Percentiles rank a stretch among this genome's conserved stretches.
Conservation (phyloP, 2,888 invertebrate genomes). For the Romanomermis culicivorax region DNA sequence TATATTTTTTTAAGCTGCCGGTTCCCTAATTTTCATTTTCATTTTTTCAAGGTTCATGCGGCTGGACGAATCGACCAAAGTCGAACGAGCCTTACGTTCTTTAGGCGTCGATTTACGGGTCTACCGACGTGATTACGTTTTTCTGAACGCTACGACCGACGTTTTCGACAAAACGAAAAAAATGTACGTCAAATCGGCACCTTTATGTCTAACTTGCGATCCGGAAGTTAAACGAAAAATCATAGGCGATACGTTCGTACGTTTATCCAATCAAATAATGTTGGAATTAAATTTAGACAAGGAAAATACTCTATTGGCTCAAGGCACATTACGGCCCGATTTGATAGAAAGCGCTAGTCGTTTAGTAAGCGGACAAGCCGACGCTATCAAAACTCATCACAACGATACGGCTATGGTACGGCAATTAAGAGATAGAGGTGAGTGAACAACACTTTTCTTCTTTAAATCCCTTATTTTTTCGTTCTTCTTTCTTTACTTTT, state of each 20-base stretch:
- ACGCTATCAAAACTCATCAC: constrained; percentile 95
- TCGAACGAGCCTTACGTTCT: constrained; percentile 29
- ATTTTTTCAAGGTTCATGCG: no score
- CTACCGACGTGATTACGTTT: constrained; percentile 35
- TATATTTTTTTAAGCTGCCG: no score
- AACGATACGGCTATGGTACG: constrained; percentile 90
- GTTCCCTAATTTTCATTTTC: no score
- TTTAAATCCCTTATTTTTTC: background rate
- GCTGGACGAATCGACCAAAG: constrained; percentile 71
- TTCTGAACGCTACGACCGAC: constrained; percentile 47
- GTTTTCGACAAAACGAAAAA: constrained; percentile 15
- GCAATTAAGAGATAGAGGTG: constrained; percentile 40
- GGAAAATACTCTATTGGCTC: constrained; percentile 43
- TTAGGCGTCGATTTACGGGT: constrained; percentile 20
- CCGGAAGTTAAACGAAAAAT: constrained; percentile 96
- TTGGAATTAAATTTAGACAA: constrained; percentile 64
- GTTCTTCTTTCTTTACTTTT: background rate
- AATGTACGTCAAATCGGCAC: background rate
- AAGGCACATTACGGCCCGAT: constrained; percentile 76
- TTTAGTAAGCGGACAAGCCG: constrained; percentile 59
- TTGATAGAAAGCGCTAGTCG: constrained; percentile 87
- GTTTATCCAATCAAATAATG: constrained; percentile 68
- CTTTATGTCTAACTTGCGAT: constrained; percentile 59
- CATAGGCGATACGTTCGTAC: constrained; percentile 91
- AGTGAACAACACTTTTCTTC: background rate